Percentiles rank a stretch among this genome's conserved stretches.
phyloP scores from a whole-genome alignment of 2,113 vertebrate species.

The Erpornis zantholeuca region DNA sequence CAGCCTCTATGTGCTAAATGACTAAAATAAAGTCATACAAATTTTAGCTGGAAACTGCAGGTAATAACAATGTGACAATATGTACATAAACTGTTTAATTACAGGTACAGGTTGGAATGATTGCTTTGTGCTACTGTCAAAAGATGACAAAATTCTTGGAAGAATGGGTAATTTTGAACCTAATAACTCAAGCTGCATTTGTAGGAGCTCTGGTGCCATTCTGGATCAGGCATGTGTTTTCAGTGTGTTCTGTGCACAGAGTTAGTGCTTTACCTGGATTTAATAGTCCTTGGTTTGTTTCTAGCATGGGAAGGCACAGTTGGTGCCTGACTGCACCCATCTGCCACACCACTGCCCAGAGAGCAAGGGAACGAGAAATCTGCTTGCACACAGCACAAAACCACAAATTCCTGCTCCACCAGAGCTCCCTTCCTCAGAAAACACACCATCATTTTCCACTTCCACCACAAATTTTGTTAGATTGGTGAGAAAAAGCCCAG shows the following conservation, averaged over 20 bases:
- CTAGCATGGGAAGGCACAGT: rapidly evolving
- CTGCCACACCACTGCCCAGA: background rate
- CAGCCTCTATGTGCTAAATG: rapidly evolving
- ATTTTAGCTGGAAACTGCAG: background rate
- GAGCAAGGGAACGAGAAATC: rapidly evolving
- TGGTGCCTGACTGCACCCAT: background rate
- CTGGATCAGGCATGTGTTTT: background rate
- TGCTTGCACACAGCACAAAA: background rate
- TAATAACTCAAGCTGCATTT: background rate
- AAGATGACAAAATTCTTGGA: background rate
- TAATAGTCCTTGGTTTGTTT: background rate
- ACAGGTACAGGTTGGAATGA: background rate
- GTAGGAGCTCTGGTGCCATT: background rate
- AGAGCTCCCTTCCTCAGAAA: background rate
- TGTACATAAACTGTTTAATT: background rate
- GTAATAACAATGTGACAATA: background rate
- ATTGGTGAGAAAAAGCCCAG: background rate
- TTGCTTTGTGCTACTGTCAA: background rate
- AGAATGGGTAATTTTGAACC: background rate
- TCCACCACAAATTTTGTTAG: background rate
- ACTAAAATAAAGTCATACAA: background rate
- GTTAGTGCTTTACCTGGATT: background rate
- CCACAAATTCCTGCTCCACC: background rate
- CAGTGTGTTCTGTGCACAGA: background rate
- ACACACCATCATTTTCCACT: rapidly evolving